Evolutionary conservation across 92 coral and sea anemone genomes (phyloP).

Genomic region (Porites lobata): DNA sequence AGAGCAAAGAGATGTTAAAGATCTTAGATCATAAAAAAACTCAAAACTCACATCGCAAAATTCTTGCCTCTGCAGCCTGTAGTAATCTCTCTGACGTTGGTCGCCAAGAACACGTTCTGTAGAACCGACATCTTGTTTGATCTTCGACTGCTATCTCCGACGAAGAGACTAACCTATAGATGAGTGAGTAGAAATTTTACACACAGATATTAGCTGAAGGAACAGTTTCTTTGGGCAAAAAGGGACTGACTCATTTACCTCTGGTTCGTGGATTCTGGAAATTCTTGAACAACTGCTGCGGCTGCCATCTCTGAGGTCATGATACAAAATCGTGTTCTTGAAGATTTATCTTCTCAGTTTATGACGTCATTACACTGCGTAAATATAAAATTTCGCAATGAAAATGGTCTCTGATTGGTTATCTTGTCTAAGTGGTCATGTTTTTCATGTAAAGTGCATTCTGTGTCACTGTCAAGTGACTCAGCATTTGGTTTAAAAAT

Average conservation of each 20-base stretch:
- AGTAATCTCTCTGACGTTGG: conserved; percentile 92
- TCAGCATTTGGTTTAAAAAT: conserved; percentile 15
- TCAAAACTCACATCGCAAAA: conserved; percentile 84
- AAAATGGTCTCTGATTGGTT: conserved; percentile 34
- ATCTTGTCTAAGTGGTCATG: background rate
- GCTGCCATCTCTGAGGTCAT: background rate
- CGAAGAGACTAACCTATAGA: background rate
- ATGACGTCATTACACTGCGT: background rate
- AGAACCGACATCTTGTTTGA: conserved; percentile 49
- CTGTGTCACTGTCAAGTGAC: conserved; percentile 17
- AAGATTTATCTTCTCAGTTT: background rate
- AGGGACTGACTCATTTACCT: conserved; percentile 8
- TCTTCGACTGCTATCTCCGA: conserved; percentile 21
- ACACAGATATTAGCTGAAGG: background rate
- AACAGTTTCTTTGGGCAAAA: background rate
- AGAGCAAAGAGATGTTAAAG: too few species aligned
- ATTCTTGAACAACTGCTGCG: conserved; percentile 7
- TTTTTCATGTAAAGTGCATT: background rate
- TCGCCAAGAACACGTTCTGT: conserved; percentile 89
- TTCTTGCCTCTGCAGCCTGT: conserved; percentile 87
- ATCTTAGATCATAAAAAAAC: too few species aligned
- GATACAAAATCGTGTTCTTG: background rate
- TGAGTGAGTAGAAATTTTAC: conserved; percentile 14
- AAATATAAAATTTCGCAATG: background rate
- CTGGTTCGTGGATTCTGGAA: conserved; percentile 9